Evolutionary conservation across 2,113 vertebrate genomes (phyloP).

Genomic region (Muntiacus muntjak): DNA sequence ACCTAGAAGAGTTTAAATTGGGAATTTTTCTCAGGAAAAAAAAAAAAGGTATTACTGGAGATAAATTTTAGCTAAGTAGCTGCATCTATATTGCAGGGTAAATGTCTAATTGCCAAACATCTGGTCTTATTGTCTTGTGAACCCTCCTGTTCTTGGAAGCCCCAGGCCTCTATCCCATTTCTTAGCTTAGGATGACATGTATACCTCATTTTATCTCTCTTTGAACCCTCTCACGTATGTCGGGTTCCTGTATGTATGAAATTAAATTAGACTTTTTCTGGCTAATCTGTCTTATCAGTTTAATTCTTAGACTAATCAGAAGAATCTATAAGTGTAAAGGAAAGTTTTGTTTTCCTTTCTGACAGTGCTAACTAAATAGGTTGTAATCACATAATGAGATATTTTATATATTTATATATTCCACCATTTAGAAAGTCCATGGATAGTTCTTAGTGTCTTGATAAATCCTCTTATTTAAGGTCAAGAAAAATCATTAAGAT

Average conservation of each 20-base stretch:
- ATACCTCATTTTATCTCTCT: not conserved
- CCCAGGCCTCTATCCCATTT: not conserved
- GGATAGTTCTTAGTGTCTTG: not conserved
- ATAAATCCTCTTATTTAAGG: not conserved
- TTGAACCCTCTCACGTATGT: not conserved
- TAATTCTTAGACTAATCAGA: not conserved
- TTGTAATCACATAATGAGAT: not conserved
- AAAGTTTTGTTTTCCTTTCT: not conserved
- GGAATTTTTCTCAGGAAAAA: not conserved
- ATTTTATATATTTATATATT: not conserved
- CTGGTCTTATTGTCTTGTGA: not conserved
- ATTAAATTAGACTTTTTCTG: not conserved
- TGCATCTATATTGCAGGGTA: not conserved
- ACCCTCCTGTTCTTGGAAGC: not conserved
- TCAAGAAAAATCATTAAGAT: constrained; percentile 16
- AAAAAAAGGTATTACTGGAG: not conserved
- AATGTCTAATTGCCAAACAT: not conserved
- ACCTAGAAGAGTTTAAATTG: not conserved
- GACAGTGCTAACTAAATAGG: not conserved
- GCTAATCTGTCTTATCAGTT: not conserved
- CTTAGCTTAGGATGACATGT: not conserved
- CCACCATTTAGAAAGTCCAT: not conserved
- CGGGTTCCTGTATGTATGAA: not conserved
- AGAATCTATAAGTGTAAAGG: not conserved
- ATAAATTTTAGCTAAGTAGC: not conserved